Evolutionary conservation across 2,888 invertebrate species (phyloP), one percentile per base, ranked within the genome.

Genomic region (Habrosyne pyritoides): DNA sequence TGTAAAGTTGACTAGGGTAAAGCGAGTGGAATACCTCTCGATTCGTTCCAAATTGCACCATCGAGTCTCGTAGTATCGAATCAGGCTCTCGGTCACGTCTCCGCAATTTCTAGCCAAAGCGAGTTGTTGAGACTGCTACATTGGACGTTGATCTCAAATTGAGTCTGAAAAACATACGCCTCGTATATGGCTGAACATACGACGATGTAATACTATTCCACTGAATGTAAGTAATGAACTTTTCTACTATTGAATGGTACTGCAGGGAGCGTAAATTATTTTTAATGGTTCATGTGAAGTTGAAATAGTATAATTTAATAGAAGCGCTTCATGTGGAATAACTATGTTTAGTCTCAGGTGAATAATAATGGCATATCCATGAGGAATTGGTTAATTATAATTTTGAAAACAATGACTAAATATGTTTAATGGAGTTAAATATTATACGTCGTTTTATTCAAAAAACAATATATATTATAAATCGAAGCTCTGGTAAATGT

Each of bases 1-100:
- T 73, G 70, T 74, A 66, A 76, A 71, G 67, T 67, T 65, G 73
- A 68, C 63, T 55, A 53, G 59, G 54, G 63, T 10, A 50, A 28
- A 67, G 53, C 53, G 59, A 66, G 53, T 61, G 60, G 69, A 77
- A 79, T 76, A 68, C 71, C 73, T 68, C 74, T 82, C 71, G 69
- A 76, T 76, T 73, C 71, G 71, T 66, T 75, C 71, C 62, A 68
- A 82, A 83, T 84, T 77, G 75, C 75, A 69, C 72, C 72, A 71
- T 77, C 67, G 70, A 73, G 69, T 64, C 68, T 62, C 70, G 64
- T 69, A 73, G 72, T 67, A 71, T 61, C 69, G 57, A 66, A 69
- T 66, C 70, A 61, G 64, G 61, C 76, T 71, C 79, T 83, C 70
- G 70, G 77, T 77, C 84, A 84, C 83, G 84, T 84, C 73, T 64